These are phyloP conservation scores for Drosophila lacicola DNA, from an alignment of 2,888 invertebrate genomes.

Conservation along the genomic window DNA sequence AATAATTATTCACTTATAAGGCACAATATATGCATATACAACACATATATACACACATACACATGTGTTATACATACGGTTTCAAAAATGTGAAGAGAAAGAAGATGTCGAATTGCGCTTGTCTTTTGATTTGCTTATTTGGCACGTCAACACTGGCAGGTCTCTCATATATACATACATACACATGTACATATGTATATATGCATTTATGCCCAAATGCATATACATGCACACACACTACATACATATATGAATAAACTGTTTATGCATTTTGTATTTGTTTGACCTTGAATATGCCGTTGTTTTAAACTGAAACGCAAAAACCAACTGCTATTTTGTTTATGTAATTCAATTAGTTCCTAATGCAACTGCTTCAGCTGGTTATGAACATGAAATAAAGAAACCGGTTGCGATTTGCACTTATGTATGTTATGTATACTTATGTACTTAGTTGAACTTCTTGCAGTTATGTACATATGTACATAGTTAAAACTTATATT, in stretches of 20 bases:
- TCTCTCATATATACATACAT: too few relatives aligned
- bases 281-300: slow-evolving; percentile 39
- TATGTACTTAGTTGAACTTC: not conserved
- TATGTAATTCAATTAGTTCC: slow-evolving; percentile 16
- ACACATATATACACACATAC: too few relatives aligned
- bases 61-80: too few relatives aligned
- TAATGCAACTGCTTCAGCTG: slow-evolving; percentile 5
- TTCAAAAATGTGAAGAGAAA: too few relatives aligned
- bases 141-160: too few relatives aligned
- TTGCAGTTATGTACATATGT: not conserved
- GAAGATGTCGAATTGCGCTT: too few relatives aligned
- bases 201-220: not conserved
- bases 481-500: slow-evolving; percentile 3
- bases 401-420: too few relatives aligned
- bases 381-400: not conserved
- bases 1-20: too few relatives aligned
- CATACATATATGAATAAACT: not conserved
- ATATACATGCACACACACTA: not conserved
- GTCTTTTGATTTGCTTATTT: too few relatives aligned
- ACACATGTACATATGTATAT: not conserved
- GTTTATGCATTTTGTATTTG: not conserved
- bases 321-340: slow-evolving; percentile 10
- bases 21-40: too few relatives aligned
- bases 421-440: not conserved
- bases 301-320: slow-evolving; percentile 4